Percentiles rank a stretch among this genome's conserved stretches.
Conservation (phyloP, 2,113 vertebrate genomes). For the Quiscalus mexicanus region DNA sequence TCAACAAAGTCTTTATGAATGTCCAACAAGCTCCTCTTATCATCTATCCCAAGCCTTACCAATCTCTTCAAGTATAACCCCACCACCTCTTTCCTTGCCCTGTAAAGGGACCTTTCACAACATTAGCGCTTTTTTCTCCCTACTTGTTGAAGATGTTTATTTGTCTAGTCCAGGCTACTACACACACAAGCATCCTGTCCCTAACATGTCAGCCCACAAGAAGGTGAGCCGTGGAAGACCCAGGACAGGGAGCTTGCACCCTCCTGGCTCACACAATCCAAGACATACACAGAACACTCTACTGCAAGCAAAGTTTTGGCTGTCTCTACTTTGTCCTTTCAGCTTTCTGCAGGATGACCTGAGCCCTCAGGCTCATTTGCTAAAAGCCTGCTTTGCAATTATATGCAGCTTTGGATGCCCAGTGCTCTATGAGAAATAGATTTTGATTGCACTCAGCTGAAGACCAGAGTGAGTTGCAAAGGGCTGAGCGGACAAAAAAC, state of each 20-base stretch:
- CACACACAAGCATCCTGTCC: neutral
- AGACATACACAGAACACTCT: neutral
- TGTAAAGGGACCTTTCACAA: neutral
- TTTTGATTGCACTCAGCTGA: neutral
- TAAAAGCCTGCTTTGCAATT: neutral
- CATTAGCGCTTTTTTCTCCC: neutral
- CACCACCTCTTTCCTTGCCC: neutral
- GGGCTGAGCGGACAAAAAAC: neutral
- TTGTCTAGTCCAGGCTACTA: neutral
- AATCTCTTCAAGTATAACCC: neutral
- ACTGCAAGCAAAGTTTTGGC: neutral
- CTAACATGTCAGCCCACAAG: neutral
- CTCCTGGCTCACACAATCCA: neutral
- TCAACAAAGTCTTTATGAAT: neutral
- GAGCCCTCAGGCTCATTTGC: neutral
- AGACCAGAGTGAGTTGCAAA: neutral
- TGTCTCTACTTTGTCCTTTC: neutral
- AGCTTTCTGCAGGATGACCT: neutral
- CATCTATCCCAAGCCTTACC: neutral
- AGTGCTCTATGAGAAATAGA: neutral
- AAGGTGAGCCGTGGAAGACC: neutral
- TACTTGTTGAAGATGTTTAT: neutral
- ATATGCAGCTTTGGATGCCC: neutral
- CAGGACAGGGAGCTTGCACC: neutral
- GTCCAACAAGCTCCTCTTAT: neutral